phyloP scores from a whole-genome alignment of 1,140 invertebrate species.

The Procambarus clarkii region DNA sequence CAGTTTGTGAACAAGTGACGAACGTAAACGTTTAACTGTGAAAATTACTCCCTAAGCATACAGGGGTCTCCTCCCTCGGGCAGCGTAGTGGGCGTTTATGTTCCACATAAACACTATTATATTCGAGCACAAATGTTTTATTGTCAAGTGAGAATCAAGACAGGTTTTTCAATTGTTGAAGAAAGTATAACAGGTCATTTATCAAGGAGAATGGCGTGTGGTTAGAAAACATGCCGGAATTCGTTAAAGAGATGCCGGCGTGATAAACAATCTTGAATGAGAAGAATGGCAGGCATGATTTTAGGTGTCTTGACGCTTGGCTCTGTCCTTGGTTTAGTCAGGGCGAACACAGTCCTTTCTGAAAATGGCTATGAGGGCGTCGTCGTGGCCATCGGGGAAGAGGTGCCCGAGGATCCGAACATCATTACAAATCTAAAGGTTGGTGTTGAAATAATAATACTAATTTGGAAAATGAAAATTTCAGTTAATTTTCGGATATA shows the following conservation, averaged over 20 bases:
- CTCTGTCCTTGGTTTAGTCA: constrained; percentile 17
- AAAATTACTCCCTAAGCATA: background rate
- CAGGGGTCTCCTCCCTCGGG: no score
- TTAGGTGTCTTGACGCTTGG: background rate
- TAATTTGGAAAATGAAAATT: no score
- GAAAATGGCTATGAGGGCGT: constrained; percentile 73
- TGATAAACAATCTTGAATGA: background rate
- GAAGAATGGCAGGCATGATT: constrained; percentile 7
- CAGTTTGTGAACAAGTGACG: background rate
- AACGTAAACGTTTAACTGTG: background rate
- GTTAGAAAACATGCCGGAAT: background rate
- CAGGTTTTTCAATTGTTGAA: background rate
- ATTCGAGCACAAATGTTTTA: background rate
- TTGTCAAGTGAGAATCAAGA: no score
- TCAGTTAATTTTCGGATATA: no score
- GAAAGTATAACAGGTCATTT: background rate
- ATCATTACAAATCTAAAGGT: constrained; percentile 72
- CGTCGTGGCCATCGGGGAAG: constrained; percentile 72
- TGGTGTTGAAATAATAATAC: background rate
- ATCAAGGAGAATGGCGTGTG: background rate
- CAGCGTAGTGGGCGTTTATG: background rate
- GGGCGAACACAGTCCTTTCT: constrained; percentile 48
- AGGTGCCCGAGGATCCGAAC: constrained; percentile 66
- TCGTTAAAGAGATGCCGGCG: background rate
- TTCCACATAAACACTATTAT: background rate